Evolutionary conservation across 2,797 vertebrate genomes (phyloP).

Genomic region (Leuciscus waleckii): DNA sequence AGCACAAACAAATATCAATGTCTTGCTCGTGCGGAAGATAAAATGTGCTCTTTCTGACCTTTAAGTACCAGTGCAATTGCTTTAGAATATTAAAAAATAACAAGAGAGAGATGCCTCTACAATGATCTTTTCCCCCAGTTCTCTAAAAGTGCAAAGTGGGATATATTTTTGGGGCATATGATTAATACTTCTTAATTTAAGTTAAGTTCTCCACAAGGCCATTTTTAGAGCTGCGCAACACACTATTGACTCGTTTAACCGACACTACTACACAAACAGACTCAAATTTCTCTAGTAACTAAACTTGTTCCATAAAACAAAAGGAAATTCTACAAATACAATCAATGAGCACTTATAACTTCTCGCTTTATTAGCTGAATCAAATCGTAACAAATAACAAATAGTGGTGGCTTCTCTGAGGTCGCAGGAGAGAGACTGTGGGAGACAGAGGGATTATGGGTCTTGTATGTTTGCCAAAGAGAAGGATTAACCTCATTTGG

Average conservation of each 20-base stretch:
- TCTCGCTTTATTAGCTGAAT: not conserved
- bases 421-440: conserved; percentile 18
- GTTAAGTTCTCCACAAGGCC: not conserved
- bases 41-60: not conserved
- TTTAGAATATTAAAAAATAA: not conserved
- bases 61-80: not conserved
- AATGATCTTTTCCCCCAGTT: not conserved
- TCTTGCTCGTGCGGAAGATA: not conserved
- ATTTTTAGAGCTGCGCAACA: not conserved
- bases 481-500: conserved; percentile 50
- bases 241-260: not conserved
- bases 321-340: not conserved
- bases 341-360: not conserved
- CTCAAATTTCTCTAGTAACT: not conserved
- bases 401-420: conserved; percentile 21
- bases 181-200: not conserved
- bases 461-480: conserved; percentile 38
- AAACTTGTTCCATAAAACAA: not conserved
- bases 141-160: not conserved
- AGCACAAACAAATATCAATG: not conserved
- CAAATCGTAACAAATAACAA: not conserved
- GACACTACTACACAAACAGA: not conserved
- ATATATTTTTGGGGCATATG: not conserved
- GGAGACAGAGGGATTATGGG: conserved; percentile 42
- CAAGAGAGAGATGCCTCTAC: not conserved